Evolutionary conservation across 2,797 vertebrate species (phyloP).

Genomic region (Coranthus polyacanthus): DNA sequence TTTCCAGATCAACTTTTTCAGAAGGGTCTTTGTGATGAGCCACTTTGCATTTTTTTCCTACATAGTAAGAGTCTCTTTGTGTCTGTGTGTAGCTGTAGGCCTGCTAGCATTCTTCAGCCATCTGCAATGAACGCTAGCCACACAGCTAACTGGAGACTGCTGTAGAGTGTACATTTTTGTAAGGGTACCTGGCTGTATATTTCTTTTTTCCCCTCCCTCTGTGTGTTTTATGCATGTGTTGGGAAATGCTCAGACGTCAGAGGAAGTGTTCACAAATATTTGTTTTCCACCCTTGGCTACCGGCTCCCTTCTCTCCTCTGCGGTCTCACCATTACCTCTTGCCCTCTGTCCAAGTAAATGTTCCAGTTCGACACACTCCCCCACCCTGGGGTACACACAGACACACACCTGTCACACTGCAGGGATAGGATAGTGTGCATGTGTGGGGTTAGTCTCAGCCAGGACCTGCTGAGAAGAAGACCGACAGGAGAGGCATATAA

Average conservation of each 20-base stretch:
- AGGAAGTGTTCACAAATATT: slow-evolving; percentile 75
- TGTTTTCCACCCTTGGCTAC: slow-evolving; percentile 65
- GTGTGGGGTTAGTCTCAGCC: slow-evolving; percentile 21
- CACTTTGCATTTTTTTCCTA: slow-evolving; percentile 44
- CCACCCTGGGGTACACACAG: slow-evolving; percentile 37
- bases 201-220: slow-evolving; percentile 9
- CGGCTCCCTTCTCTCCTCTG: slow-evolving; percentile 54
- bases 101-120: slow-evolving; percentile 55
- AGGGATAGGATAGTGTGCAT: slow-evolving; percentile 48
- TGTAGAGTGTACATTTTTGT: slow-evolving; percentile 19
- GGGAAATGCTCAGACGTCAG: slow-evolving; percentile 63
- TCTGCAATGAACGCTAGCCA: slow-evolving; percentile 43
- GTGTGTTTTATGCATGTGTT: slow-evolving; percentile 38
- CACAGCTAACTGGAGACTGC: slow-evolving; percentile 23
- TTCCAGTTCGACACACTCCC: slow-evolving; percentile 57
- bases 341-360: slow-evolving; percentile 68
- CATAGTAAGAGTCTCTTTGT: slow-evolving; percentile 57
- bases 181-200: background rate
- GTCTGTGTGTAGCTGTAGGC: slow-evolving; percentile 47
- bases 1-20: slow-evolving; percentile 62
- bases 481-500: slow-evolving; percentile 2
- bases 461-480: slow-evolving; percentile 2
- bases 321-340: slow-evolving; percentile 63
- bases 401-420: slow-evolving; percentile 74
- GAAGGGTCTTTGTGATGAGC: slow-evolving; percentile 61